Evolutionary conservation across 2,797 vertebrate genomes (phyloP), one percentile per base, ranked within the genome.

Genomic region (Orestias chungarensis): DNA sequence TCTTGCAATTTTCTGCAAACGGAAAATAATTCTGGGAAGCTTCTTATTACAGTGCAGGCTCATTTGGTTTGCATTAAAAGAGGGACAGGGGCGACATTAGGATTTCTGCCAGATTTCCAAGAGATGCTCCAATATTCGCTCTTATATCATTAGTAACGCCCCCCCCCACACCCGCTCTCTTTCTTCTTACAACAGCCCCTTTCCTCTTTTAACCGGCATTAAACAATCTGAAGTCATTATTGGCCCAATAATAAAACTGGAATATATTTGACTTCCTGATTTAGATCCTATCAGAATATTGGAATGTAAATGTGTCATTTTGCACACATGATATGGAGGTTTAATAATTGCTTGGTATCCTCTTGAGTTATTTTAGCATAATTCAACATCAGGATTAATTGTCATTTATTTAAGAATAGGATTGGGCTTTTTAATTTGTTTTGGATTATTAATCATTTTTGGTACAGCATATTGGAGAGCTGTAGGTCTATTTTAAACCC

Each of bases 1-100:
- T 72, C 74, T 95, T 87, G 96, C 97, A 97, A 99, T 99, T 99
- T 99, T 97, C 97, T 97, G 96, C 96, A 95, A 97, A 96, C 94
- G 96, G 96, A 97, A 98, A 97, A 96, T 99, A 98, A 99, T 99
- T 99, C 96, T 95, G 95, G 77, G 96, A 97, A 97, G 96, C 97
- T 97, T 96, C 97, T 98, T 99, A 98, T 99, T 97, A 97, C 95
- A 93, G 94, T 93, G 91, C 94, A 93, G 95, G 91, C 95, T 97
- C 96, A 97, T 98, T 98, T 97, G 96, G 96, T 95, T 97, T 96
- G 96, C 96, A 97, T 98, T 98, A 92, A 97, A 97, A 96, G 95
- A 94, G 95, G 94, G 95, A 96, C 96, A 96, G 97, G 96, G 96
- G 95, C 95, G 96, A 97, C 97, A 96, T 97, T 95, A 96, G 96